phyloP scores from a whole-genome alignment of 2,888 invertebrate genomes.

The Amblyteles armatorius region DNA sequence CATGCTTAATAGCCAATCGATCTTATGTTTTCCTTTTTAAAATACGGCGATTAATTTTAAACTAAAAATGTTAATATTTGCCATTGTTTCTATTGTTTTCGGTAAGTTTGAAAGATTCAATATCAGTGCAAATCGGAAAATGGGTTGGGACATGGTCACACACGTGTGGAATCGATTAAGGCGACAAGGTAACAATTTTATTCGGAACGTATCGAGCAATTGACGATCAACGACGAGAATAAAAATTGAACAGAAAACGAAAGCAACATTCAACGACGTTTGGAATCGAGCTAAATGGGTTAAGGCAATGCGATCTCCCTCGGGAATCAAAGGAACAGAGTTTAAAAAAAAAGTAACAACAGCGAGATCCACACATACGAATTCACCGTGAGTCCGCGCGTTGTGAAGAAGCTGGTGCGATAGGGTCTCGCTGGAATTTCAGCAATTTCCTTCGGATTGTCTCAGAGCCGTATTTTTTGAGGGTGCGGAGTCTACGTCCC shows the following conservation, averaged over 20 bases:
- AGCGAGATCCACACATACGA: slow-evolving; percentile 45
- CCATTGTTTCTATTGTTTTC: slow-evolving; percentile 57
- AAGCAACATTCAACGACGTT: slow-evolving; percentile 39
- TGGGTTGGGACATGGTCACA: neutral
- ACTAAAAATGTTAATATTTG: neutral
- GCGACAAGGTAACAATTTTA: neutral
- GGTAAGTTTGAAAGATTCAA: slow-evolving; percentile 55
- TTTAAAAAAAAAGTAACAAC: slow-evolving; percentile 48
- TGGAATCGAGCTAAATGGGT: slow-evolving; percentile 45
- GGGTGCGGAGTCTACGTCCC: slow-evolving; percentile 51
- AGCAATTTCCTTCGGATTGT: slow-evolving; percentile 81
- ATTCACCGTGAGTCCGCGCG: slow-evolving; percentile 68
- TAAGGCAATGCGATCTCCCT: slow-evolving; percentile 31
- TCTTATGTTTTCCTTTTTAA: neutral
- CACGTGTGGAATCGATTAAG: neutral
- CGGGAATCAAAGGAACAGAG: slow-evolving; percentile 59
- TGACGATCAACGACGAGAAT: slow-evolving; percentile 10
- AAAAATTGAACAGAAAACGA: slow-evolving; percentile 41
- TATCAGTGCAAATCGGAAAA: neutral
- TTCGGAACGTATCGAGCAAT: neutral
- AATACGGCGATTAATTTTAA: neutral
- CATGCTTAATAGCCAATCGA: slow-evolving; percentile 20
- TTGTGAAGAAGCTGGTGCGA: slow-evolving; percentile 26
- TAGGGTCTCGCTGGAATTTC: slow-evolving; percentile 79
- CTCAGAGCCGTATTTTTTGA: slow-evolving; percentile 79